Conservation (phyloP, 1,140 invertebrate species). For the Propsilocerus akamusi region DNA sequence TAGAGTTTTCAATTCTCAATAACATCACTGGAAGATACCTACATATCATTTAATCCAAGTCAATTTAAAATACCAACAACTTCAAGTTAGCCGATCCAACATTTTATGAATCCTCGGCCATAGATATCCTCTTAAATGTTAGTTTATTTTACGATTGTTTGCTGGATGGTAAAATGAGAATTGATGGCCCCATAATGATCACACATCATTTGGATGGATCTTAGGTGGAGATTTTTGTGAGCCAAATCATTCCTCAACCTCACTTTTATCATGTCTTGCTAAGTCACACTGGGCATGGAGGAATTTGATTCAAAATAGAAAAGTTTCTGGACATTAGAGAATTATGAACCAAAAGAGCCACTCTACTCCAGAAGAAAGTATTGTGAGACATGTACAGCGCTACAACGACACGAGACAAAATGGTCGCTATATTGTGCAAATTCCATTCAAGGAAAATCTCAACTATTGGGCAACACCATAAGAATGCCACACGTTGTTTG, state of each 20-base stretch:
- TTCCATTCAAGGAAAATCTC: constrained; percentile 8
- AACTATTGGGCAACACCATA: constrained; percentile 15
- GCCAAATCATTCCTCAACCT: too few species aligned
- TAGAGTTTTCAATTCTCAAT: too few species aligned
- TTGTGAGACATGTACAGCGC: constrained; percentile 8
- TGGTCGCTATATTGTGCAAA: constrained; percentile 10
- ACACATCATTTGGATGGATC: constrained; percentile 11
- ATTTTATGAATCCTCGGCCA: constrained; percentile 11
- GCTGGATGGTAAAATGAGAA: constrained; percentile 4
- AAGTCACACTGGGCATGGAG: too few species aligned
- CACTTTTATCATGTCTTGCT: too few species aligned
- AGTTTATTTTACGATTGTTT: constrained; percentile 11
- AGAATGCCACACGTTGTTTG: constrained; percentile 13
- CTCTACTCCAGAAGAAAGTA: constrained; percentile 6
- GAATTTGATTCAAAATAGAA: constrained; percentile 7
- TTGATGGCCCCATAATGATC: constrained; percentile 6
- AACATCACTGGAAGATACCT: too few species aligned
- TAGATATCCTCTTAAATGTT: constrained; percentile 14
- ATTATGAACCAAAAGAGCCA: constrained; percentile 6
- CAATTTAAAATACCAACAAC: too few species aligned
- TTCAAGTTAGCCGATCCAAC: constrained; percentile 13
- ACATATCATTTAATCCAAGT: too few species aligned
- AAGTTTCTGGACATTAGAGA: constrained; percentile 14
- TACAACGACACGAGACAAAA: constrained; percentile 1
- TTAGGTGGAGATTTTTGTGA: constrained; percentile 5